Percentiles rank a stretch among this genome's conserved stretches.
phyloP scores from a whole-genome alignment of 2,113 vertebrate species.

The Seriola aureovittata region DNA sequence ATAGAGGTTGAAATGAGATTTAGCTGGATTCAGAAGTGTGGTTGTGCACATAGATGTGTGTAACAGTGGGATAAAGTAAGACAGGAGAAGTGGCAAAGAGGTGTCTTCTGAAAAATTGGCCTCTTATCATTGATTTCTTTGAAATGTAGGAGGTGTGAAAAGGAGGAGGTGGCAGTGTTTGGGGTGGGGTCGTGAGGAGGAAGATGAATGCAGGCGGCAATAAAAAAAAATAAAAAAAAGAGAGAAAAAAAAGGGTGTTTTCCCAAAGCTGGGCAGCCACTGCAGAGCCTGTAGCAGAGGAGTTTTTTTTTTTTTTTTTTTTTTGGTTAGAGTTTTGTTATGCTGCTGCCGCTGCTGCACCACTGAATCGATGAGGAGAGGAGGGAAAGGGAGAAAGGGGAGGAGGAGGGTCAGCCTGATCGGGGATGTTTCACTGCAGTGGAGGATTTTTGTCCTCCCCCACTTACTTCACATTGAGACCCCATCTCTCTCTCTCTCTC shows the following conservation, averaged over 20 bases:
- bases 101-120: neutral
- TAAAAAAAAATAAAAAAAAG: neutral
- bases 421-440: constrained; percentile 67
- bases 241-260: constrained; percentile 47
- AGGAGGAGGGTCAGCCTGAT: constrained; percentile 56
- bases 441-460: constrained; percentile 37
- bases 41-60: neutral
- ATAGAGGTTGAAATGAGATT: neutral
- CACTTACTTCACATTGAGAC: constrained; percentile 23
- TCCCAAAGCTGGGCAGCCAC: constrained; percentile 57
- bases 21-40: neutral
- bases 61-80: neutral
- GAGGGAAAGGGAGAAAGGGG: constrained; percentile 10
- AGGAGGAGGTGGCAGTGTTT: constrained; percentile 1
- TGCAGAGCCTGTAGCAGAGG: constrained; percentile 60
- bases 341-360: constrained; percentile 71
- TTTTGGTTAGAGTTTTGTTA: constrained; percentile 50
- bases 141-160: too few species aligned
- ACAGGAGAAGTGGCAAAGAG: neutral
- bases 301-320: constrained; percentile 19
- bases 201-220: neutral
- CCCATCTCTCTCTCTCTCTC: constrained; percentile 18
- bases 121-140: neutral
- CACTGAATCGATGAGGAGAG: constrained; percentile 67
- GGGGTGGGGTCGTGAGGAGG: neutral